These are phyloP conservation scores for Thymallus thymallus DNA, from an alignment of 2,113 vertebrate species.

Conservation along the genomic window DNA sequence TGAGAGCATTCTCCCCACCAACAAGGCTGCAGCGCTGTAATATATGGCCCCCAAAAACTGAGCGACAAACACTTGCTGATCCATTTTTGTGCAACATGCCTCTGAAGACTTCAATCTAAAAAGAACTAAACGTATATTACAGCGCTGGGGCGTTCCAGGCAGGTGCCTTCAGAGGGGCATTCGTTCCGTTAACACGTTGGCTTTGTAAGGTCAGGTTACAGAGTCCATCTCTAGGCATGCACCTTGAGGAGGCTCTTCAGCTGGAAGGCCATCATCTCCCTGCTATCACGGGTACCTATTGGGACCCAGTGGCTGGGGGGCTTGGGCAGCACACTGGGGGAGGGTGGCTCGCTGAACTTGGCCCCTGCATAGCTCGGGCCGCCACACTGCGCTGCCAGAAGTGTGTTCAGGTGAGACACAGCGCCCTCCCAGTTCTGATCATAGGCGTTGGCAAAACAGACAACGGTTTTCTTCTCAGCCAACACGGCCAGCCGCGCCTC, in stretches of 20 bases:
- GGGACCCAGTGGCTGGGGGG: slow-evolving; percentile 97
- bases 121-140: slow-evolving; percentile 59
- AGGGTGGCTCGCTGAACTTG: slow-evolving; percentile 97
- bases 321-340: slow-evolving; percentile 92
- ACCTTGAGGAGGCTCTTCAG: slow-evolving; percentile 97
- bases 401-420: slow-evolving; percentile 75
- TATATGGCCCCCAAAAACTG: too few relatives aligned
- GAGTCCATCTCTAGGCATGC: slow-evolving; percentile 80
- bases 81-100: slow-evolving; percentile 27
- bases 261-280: slow-evolving; percentile 95
- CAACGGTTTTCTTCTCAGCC: slow-evolving; percentile 74
- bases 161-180: slow-evolving; percentile 32
- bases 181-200: slow-evolving; percentile 55
- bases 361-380: slow-evolving; percentile 91
- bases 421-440: slow-evolving; percentile 84
- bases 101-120: slow-evolving; percentile 40
- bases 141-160: slow-evolving; percentile 62
- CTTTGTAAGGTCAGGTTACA: slow-evolving; percentile 18
- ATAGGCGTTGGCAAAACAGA: slow-evolving; percentile 75
- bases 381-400: slow-evolving; percentile 81
- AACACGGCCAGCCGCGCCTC: slow-evolving; percentile 88
- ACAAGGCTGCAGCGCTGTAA: slow-evolving; percentile 67
- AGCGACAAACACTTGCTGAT: slow-evolving; percentile 30
- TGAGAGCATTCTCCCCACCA: slow-evolving; percentile 43
- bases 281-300: slow-evolving; percentile 84